Evolutionary conservation across 2,797 vertebrate species (phyloP).

Genomic region (Cercopithecus neglectus): DNA sequence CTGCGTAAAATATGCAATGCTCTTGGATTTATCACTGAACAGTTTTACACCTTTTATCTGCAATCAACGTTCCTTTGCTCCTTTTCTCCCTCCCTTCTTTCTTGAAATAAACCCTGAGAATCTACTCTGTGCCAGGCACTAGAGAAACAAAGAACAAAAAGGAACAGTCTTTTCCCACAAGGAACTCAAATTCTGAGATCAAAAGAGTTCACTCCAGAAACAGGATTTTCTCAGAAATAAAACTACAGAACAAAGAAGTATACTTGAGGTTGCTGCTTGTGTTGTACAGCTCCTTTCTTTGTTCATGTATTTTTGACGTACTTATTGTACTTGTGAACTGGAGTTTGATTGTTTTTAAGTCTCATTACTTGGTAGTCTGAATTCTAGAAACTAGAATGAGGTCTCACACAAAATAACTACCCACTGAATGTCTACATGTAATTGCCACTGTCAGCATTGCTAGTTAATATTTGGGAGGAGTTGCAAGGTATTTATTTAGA

Average conservation of each 20-base stretch:
- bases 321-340: background rate
- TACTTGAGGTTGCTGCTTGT: background rate
- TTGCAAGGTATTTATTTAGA: background rate
- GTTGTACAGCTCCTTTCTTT: background rate
- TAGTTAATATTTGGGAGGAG: background rate
- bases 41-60: constrained; percentile 44
- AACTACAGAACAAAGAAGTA: background rate
- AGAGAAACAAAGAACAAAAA: constrained; percentile 16
- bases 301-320: background rate
- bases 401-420: background rate
- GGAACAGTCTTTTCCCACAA: background rate
- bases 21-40: constrained; percentile 56
- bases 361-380: background rate
- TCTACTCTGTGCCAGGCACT: background rate
- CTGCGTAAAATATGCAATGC: constrained; percentile 51
- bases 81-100: background rate
- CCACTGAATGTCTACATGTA: background rate
- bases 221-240: background rate
- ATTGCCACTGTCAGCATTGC: background rate
- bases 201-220: background rate
- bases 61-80: background rate
- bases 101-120: background rate
- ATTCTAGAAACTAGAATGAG: background rate
- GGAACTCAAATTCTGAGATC: background rate
- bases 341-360: background rate